Evolutionary conservation across 2,888 invertebrate genomes (phyloP).

Genomic region (Apotomis capreana): DNA sequence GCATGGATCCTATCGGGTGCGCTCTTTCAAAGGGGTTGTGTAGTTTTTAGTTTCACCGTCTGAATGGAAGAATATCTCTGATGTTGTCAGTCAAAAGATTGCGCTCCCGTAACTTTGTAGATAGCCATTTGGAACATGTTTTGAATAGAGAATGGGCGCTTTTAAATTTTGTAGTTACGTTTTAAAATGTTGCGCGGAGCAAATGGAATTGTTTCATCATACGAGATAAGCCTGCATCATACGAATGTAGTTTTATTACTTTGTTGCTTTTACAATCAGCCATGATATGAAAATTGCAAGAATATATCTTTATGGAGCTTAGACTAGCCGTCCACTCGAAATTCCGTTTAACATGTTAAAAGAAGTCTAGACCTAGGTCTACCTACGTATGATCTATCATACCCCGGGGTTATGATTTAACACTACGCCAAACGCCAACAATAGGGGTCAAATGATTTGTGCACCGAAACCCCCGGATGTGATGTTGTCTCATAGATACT

Average conservation of each 20-base stretch:
- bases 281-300: too few relatives aligned
- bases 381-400: too few relatives aligned
- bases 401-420: too few relatives aligned
- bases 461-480: too few relatives aligned
- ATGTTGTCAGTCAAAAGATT: slow-evolving; percentile 28
- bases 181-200: slow-evolving; percentile 18
- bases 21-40: slow-evolving; percentile 10
- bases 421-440: too few relatives aligned
- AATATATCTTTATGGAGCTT: too few relatives aligned
- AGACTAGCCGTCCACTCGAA: too few relatives aligned
- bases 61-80: slow-evolving; percentile 18
- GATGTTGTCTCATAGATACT: too few relatives aligned
- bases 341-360: too few relatives aligned
- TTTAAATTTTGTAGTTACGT: slow-evolving; percentile 11
- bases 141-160: slow-evolving; percentile 29
- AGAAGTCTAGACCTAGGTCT: too few relatives aligned
- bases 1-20: slow-evolving; percentile 4
- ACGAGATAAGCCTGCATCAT: neutral
- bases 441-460: too few relatives aligned
- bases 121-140: slow-evolving; percentile 27
- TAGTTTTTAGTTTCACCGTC: neutral
- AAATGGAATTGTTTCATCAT: slow-evolving; percentile 4
- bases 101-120: slow-evolving; percentile 22
- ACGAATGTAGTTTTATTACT: neutral
- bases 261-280: neutral